Evolutionary conservation across 1,140 invertebrate genomes (phyloP).

Genomic region (Tetragnatha versicolor): DNA sequence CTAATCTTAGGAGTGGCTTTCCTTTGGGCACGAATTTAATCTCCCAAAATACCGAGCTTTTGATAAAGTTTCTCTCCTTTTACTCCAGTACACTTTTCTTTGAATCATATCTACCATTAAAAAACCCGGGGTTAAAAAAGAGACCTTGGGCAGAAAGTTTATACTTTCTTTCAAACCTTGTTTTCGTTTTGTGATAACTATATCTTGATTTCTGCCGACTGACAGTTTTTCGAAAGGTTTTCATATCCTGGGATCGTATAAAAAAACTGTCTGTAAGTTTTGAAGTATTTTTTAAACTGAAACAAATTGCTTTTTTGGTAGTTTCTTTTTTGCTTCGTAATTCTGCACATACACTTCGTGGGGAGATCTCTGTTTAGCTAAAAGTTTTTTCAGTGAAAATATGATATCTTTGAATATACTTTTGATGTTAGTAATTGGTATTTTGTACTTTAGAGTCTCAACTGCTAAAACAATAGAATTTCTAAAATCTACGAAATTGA

Average conservation of each 20-base stretch:
- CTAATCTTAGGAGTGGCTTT: conserved; percentile 34
- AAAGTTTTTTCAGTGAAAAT: no score
- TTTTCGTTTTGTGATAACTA: conserved; percentile 30
- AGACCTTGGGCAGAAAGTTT: not conserved
- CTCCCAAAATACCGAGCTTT: conserved; percentile 34
- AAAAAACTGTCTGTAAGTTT: not conserved
- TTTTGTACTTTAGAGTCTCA: no score
- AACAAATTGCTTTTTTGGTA: no score
- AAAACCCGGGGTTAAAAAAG: conserved; percentile 11
- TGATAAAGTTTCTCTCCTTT: conserved; percentile 32
- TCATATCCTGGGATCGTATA: conserved; percentile 3
- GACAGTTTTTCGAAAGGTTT: not conserved
- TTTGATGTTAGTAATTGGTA: no score
- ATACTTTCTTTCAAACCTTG: conserved; percentile 12
- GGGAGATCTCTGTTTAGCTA: no score
- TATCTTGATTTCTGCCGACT: not conserved
- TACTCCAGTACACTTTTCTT: not conserved
- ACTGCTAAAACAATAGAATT: no score
- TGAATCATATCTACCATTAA: conserved; percentile 46
- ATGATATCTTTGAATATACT: no score
- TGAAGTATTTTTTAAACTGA: conserved; percentile 2
- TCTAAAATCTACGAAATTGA: no score
- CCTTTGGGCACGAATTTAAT: conserved; percentile 40
- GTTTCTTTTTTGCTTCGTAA: no score
- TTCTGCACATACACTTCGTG: no score